Conservation (phyloP, 2,888 invertebrate species). For the Cryptophagus acutangulus region DNA sequence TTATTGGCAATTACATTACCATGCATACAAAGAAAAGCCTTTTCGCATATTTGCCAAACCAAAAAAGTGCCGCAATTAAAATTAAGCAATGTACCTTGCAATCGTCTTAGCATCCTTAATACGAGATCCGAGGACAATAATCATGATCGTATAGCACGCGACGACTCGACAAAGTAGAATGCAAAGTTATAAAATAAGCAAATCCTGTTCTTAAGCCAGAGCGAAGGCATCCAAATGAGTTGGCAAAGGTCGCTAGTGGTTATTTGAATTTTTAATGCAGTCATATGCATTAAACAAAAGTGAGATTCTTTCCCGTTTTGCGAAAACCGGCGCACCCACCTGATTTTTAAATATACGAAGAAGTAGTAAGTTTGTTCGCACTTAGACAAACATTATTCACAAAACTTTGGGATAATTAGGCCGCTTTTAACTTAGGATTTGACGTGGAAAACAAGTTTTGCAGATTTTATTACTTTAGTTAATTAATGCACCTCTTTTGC, state of each 20-base stretch:
- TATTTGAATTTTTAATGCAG: conserved; percentile 21
- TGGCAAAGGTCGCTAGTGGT: conserved; percentile 3
- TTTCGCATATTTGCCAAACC: background rate
- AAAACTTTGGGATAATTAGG: conserved; percentile 29
- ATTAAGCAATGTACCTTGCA: no score
- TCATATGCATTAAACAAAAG: conserved; percentile 23
- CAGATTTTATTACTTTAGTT: conserved; percentile 25
- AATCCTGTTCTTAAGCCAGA: conserved; percentile 3
- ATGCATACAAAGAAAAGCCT: no score
- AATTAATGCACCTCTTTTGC: no score
- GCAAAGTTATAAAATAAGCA: no score
- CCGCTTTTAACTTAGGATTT: conserved; percentile 20
- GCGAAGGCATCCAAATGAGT: conserved; percentile 8
- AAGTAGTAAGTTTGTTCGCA: conserved; percentile 25
- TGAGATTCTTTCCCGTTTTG: no score
- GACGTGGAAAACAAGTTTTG: conserved; percentile 20
- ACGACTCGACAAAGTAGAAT: no score
- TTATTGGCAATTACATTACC: background rate
- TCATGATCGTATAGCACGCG: no score
- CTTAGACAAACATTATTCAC: conserved; percentile 29
- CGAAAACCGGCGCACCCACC: no score
- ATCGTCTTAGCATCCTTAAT: no score
- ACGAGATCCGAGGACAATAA: no score
- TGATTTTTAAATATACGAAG: conserved; percentile 26
- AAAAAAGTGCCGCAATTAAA: background rate